Evolutionary conservation across 2,113 vertebrate species (phyloP).

Genomic region (Hemicordylus capensis): DNA sequence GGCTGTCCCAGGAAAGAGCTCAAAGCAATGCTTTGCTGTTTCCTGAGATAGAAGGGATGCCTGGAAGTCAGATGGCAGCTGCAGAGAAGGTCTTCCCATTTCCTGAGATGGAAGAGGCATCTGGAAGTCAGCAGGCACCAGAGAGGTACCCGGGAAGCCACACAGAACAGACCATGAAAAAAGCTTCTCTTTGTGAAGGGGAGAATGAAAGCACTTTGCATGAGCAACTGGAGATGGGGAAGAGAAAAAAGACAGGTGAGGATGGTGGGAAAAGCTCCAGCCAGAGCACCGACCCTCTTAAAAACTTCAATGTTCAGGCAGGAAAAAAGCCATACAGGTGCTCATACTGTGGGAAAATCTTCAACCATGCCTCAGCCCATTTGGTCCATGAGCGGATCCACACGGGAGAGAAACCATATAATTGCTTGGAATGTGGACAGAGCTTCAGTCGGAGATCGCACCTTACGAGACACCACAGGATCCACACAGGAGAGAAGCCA

Average conservation of each 20-base stretch:
- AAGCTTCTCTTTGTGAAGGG: neutral
- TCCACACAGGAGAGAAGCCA: constrained; percentile 3
- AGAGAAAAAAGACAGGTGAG: neutral
- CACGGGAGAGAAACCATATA: constrained; percentile 1
- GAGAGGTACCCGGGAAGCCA: neutral
- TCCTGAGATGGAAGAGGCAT: neutral
- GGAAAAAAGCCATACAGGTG: neutral
- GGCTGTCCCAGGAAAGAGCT: neutral
- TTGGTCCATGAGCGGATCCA: neutral
- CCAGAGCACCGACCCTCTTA: neutral
- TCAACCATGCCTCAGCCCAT: neutral
- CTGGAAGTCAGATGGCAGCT: neutral
- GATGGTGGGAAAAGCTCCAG: neutral
- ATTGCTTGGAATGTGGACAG: constrained; percentile 1
- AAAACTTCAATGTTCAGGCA: neutral
- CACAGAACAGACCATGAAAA: neutral
- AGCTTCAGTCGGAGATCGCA: neutral
- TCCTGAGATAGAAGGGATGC: neutral
- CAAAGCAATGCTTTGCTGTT: neutral
- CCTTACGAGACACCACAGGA: constrained; percentile 7
- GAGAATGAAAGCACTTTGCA: neutral
- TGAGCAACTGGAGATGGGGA: neutral
- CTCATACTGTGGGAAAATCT: neutral
- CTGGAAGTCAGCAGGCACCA: neutral
- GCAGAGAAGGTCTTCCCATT: neutral